Evolutionary conservation across 2,113 vertebrate genomes (phyloP), one percentile per base, ranked within the genome.

Genomic region (Podocnemis expansa): DNA sequence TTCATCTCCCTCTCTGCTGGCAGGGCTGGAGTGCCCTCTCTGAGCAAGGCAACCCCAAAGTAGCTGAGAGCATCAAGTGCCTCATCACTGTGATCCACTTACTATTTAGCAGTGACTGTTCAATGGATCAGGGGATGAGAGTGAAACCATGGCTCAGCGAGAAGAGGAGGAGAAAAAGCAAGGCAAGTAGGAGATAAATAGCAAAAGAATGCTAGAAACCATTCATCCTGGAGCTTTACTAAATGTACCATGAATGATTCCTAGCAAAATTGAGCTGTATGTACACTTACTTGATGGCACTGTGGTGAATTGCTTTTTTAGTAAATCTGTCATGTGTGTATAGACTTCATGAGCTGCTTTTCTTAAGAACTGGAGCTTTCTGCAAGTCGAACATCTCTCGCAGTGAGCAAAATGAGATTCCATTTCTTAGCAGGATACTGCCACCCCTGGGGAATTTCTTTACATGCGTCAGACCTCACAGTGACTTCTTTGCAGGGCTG

Each of bases 181-280:
- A 43, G 93, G 85, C 55, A 89, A 90, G 76, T 22, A 89, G 83
- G 85, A 89, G 89, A 94, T 70, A 80, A 94, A 95, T 49, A 90
- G 83, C 83, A 63, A 41, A 84, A 27, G 91, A 79, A 63, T 54
- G 73, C 52, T 89, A 25, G 60, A 22, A 87, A 70, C 54, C 51
- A 24, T 93, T 92, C 96, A 89, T 96, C 83, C 87, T 10, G 17
- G 56, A 51, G 85, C 85, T 8, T 0, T 38, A 82, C 89, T 95
- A 82, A 89, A 54, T 43, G 92, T 60, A 21, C 84, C 95, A n/a
- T 76, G 94, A 91, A 83, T 55, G 95, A 81, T 90, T 83, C 90
- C 90, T 67, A 34, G 47, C 0, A 6, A 60, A 80, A 80, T 16
- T 67, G 90, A 95, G 95, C 85, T 81, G 91, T 88, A 7, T 45